A percentile compares a stretch with the other conserved stretches of the same genome.
phyloP scores from a whole-genome alignment of 2,113 vertebrate genomes.

The Hemibagrus wyckioides region DNA sequence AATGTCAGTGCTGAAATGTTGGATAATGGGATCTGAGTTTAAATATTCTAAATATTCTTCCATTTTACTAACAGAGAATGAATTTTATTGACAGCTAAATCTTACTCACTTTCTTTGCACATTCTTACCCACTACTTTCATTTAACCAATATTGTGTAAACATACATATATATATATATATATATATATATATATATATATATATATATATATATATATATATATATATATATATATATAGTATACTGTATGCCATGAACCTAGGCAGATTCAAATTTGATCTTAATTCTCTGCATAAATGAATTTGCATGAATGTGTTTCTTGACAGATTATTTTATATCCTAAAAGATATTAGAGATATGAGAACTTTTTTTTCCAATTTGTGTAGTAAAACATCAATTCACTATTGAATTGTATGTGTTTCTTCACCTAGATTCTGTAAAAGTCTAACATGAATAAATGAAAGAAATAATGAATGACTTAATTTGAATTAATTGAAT shows the following conservation, averaged over 20 bases:
- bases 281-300: neutral
- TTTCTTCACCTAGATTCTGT: neutral
- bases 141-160: neutral
- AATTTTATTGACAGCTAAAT: neutral
- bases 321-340: neutral
- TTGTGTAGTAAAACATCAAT: neutral
- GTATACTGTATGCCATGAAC: neutral
- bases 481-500: neutral
- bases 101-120: neutral
- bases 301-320: neutral
- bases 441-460: neutral
- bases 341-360: neutral
- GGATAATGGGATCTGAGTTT: neutral
- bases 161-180: too few relatives aligned
- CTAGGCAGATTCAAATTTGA: neutral
- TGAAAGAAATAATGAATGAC: neutral
- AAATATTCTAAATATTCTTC: neutral
- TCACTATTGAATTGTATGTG: neutral
- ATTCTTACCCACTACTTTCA: neutral
- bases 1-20: constrained; percentile 68
- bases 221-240: too few relatives aligned
- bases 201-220: too few relatives aligned
- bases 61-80: neutral
- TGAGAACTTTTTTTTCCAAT: too few relatives aligned
- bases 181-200: too few relatives aligned